Base-by-base conservation (phyloP, 2,113 vertebrate genomes). In the Callocephalon fimbriatum region DNA sequence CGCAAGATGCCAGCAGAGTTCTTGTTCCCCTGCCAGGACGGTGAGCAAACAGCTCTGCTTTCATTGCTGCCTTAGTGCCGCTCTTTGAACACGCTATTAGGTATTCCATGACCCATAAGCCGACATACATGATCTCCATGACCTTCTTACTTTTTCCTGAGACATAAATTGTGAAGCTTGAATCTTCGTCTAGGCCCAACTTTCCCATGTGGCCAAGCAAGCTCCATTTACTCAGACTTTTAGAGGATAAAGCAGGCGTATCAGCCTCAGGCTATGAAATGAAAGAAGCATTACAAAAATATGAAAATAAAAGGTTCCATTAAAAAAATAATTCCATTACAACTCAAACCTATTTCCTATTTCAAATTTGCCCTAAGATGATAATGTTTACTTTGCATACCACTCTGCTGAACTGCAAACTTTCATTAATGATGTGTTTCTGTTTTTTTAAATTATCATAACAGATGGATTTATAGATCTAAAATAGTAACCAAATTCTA, bases 401-500 rank as follows among this genome's bases (percentile, higher is more conserved):
- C 82, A 92, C 92, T 97, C 87, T 94, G 85, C 67, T 97, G 96
- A 96, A 95, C 93, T 84, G 86, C 95, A 97, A 97, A 92, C 81
- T 92, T 97, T 87, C 91, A 98, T 97, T 97, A 97, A 96, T 86
- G 70, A 90, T 90, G 65, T 61, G 75, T 59, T 92, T 93, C 92
- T 87, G 35, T 27, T 96, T 93, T 63, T 88, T 89, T 44, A 97
- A 97, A 97, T 98, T 95, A 97, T 97, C 80, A 68, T 88, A 97
- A 95, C 83, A 87, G 96, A 95, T 59, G 72, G 96, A 98, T 97
- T 97, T 97, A 97, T 16, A 17, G 81, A 97, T 97, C 85, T 79
- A 94, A 96, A 98, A 93, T 53, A 87, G 91, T 93, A 97, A 96
- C 88, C 80, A 95, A 92, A 97, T 98, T 91, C 96, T 96, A 97